These are phyloP conservation scores for Danionella dracula DNA, from an alignment of 2,797 vertebrate species.

Conservation along the genomic window DNA sequence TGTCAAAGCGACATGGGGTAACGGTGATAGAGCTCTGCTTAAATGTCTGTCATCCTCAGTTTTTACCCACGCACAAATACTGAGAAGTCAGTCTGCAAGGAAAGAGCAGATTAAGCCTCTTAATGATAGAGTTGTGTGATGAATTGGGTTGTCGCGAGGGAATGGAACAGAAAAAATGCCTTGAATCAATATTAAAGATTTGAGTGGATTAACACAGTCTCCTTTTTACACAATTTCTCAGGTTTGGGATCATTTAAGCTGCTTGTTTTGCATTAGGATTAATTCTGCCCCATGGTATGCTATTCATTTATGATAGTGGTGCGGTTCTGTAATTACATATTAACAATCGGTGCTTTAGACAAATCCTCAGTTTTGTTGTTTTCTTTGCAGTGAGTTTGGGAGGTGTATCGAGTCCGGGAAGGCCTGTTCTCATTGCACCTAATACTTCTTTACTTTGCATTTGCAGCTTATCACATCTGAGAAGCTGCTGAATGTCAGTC, in stretches of 20 bases:
- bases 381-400: constrained; percentile 23
- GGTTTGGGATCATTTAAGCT: constrained; percentile 42
- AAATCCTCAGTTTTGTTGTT: constrained; percentile 46
- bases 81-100: constrained; percentile 44
- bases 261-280: constrained; percentile 35
- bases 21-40: constrained; percentile 52
- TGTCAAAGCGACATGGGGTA: constrained; percentile 42
- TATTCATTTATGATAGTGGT: constrained; percentile 36
- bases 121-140: constrained; percentile 54
- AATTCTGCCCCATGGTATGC: constrained; percentile 34
- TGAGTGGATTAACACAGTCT: constrained; percentile 55
- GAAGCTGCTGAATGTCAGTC: constrained; percentile 26
- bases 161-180: constrained; percentile 36
- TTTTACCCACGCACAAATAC: constrained; percentile 30
- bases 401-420: not conserved
- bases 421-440: not conserved
- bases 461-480: constrained; percentile 31
- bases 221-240: constrained; percentile 49
- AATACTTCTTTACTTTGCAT: not conserved
- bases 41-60: constrained; percentile 55
- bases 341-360: constrained; percentile 28
- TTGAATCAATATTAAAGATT: constrained; percentile 59
- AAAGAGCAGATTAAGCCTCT: constrained; percentile 60
- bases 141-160: constrained; percentile 55
- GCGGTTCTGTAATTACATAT: constrained; percentile 38